Base-by-base conservation (phyloP, 1,140 invertebrate species). In the Brachionus calyciflorus region DNA sequence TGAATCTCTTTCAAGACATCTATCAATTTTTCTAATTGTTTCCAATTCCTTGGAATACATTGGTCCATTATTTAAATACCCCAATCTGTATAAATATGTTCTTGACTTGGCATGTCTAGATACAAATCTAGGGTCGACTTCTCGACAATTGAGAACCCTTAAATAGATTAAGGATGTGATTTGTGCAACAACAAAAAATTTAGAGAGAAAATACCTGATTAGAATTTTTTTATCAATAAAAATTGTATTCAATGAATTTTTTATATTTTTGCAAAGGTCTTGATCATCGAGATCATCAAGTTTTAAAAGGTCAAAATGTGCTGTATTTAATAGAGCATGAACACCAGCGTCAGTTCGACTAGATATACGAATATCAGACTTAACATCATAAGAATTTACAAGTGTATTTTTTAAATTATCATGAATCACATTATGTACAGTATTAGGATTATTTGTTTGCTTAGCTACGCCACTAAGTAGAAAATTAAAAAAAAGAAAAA, bases 261-360 rank as follows among this genome's bases (percentile, higher is more conserved):
- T 73, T 12, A 73, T 55, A 10, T 51, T 3, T 51, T 6, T 12
- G 21, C 30, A 21, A 12, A 73, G 41, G 5, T 48, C 19, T n/a
- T 48, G 3, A 49, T 26, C 10, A 7, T 21, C 4, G 26, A 2
- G 12, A 14, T 28, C 19, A 21, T 73, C 40, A 37, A 24, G 9
- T 48, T 26, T 17, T 9, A 17, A 30, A 21, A 73, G 12, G 37
- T 76, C 73, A 57, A 55, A 60, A 28, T 60, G 53, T 46, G 73
- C 73, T 33, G 73, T 76, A 33, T 76, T 76, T 1, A 51, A 44
- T 10, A 76, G 7, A 40, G 73, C 73, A 46, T 76, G 73, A 55
- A 76, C 73, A 46, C 73, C 73, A 44, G 49, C 53, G 48, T 76
- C 73, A 30, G 73, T 76, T 44, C 73, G 49, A 57, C 73, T 76